Conservation (phyloP, 2,888 invertebrate genomes). For the Marronus borbonicus region DNA sequence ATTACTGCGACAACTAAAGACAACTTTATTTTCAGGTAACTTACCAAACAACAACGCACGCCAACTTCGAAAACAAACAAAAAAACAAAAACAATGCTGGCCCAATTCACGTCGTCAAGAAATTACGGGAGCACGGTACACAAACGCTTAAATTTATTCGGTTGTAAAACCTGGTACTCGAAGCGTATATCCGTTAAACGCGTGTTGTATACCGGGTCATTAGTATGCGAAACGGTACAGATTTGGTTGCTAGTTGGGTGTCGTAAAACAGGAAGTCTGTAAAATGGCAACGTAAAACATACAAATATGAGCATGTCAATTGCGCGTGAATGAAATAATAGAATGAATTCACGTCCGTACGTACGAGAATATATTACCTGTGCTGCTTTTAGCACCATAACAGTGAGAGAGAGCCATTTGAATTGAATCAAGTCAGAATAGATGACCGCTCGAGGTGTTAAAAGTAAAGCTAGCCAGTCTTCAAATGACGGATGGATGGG, state of each 20-base stretch:
- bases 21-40: no score
- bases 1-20: no score
- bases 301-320: slow-evolving; percentile 44
- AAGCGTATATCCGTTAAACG: slow-evolving; percentile 33
- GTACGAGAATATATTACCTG: neutral
- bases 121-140: slow-evolving; percentile 5
- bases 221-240: slow-evolving; percentile 42
- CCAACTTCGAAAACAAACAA: neutral
- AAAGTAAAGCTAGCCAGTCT: no score
- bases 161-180: slow-evolving; percentile 29
- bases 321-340: slow-evolving; percentile 38
- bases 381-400: slow-evolving; percentile 8
- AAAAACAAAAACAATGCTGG: slow-evolving; percentile 7
- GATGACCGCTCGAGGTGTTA: no score
- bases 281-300: slow-evolving; percentile 45
- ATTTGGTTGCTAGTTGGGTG: slow-evolving; percentile 40
- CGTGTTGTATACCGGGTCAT: slow-evolving; percentile 24
- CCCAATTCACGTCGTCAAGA: neutral
- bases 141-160: slow-evolving; percentile 21
- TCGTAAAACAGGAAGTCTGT: slow-evolving; percentile 46
- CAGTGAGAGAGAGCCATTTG: neutral
- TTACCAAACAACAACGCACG: neutral
- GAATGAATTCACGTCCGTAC: slow-evolving; percentile 14
- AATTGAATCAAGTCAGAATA: no score
- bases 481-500: no score